These are phyloP conservation scores for Pollenia angustigena DNA, from an alignment of 2,888 invertebrate genomes.

Conservation along the genomic window DNA sequence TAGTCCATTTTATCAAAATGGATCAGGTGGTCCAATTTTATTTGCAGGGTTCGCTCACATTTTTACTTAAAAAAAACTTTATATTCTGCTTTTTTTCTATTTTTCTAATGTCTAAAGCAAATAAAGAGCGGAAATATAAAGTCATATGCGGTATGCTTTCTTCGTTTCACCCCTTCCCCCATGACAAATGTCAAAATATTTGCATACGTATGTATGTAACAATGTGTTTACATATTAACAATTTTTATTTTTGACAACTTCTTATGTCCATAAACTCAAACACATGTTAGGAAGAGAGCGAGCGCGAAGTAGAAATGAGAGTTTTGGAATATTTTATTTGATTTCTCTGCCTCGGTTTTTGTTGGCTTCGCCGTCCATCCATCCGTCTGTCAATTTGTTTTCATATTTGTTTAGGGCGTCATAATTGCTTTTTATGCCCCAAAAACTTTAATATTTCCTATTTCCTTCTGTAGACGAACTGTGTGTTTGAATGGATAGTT, in stretches of 20 bases:
- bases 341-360: slow-evolving; percentile 28
- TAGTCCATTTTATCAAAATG: too few relatives aligned
- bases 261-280: neutral
- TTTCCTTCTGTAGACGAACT: slow-evolving; percentile 50
- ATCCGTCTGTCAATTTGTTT: slow-evolving; percentile 62
- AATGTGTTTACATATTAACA: neutral
- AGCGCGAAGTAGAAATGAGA: neutral
- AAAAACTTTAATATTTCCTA: slow-evolving; percentile 75
- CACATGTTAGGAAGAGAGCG: neutral
- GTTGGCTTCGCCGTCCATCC: slow-evolving; percentile 76
- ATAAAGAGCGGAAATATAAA: slow-evolving; percentile 56
- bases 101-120: slow-evolving; percentile 56
- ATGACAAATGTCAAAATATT: slow-evolving; percentile 2
- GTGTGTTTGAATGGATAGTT: too few relatives aligned
- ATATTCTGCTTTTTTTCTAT: slow-evolving; percentile 6
- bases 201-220: neutral
- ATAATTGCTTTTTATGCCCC: slow-evolving; percentile 81
- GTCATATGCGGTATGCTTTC: slow-evolving; percentile 44
- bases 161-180: neutral
- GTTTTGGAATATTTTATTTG: slow-evolving; percentile 56
- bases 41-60: too few relatives aligned
- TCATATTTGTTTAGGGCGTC: slow-evolving; percentile 80
- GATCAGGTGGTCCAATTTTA: too few relatives aligned
- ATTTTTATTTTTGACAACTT: slow-evolving; percentile 39
- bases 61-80: neutral